phyloP scores from a whole-genome alignment of 2,888 invertebrate genomes.

The Phoenoteleia sp. region DNA sequence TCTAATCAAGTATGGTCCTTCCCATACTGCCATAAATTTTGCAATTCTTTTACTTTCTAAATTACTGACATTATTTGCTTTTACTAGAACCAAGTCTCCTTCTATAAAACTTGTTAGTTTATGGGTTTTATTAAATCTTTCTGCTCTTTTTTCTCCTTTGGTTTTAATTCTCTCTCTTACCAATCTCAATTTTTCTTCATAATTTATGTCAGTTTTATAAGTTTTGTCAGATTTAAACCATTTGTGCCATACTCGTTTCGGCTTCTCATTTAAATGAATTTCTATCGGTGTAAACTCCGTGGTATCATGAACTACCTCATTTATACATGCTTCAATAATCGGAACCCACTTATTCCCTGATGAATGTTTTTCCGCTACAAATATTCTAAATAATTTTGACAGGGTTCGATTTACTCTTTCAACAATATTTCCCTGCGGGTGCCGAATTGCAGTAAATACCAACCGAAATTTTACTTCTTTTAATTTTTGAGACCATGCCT shows the following conservation, averaged over 20 bases:
- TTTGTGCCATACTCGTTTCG: background rate
- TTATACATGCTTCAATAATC: slow-evolving; percentile 2
- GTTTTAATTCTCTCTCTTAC: background rate
- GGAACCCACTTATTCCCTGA: background rate
- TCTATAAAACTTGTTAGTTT: background rate
- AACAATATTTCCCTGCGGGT: slow-evolving; percentile 54
- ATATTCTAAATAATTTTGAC: background rate
- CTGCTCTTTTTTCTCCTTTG: slow-evolving; percentile 6
- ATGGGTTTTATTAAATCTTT: slow-evolving; percentile 17
- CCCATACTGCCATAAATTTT: slow-evolving; percentile 58
- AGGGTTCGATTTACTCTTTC: slow-evolving; percentile 44
- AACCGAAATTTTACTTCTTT: slow-evolving; percentile 1
- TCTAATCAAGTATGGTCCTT: slow-evolving; percentile 47
- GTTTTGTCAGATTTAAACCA: background rate
- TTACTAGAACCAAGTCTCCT: slow-evolving; percentile 36
- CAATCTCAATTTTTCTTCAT: background rate
- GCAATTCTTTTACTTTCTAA: slow-evolving; percentile 7
- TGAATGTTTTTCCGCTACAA: background rate
- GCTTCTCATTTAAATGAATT: background rate
- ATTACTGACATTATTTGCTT: slow-evolving; percentile 38
- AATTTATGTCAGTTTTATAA: background rate
- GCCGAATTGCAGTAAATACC: slow-evolving; percentile 32
- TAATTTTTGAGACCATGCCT: slow-evolving; percentile 12
- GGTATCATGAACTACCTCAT: slow-evolving; percentile 1
- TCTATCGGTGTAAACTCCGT: background rate